A percentile compares a stretch with the other conserved stretches of the same genome.
Conservation (phyloP, 2,797 vertebrate species). For the Hephaestus fuliginosus region DNA sequence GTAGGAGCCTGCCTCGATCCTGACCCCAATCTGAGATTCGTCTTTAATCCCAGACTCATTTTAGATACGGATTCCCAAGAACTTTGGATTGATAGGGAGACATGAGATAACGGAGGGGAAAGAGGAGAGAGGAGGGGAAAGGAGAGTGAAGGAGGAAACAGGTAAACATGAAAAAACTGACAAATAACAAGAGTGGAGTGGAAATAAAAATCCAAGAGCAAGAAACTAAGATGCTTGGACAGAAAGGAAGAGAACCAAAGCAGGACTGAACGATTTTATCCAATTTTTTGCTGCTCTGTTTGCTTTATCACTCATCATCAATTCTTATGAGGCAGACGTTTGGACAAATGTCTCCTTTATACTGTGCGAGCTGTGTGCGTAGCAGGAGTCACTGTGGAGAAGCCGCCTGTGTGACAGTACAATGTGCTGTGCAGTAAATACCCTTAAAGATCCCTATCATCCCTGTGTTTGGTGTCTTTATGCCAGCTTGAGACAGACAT, state of each 20-base stretch:
- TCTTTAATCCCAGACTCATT: constrained; percentile 28
- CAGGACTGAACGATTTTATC: background rate
- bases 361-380: background rate
- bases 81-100: background rate
- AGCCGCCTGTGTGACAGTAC: constrained; percentile 7
- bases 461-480: constrained; percentile 45
- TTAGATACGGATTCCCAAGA: background rate
- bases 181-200: background rate
- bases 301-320: constrained; percentile 5
- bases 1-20: constrained; percentile 1
- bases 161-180: background rate
- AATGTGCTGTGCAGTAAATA: constrained; percentile 44
- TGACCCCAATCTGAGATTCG: constrained; percentile 8
- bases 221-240: background rate
- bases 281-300: background rate
- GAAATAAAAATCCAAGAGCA: background rate
- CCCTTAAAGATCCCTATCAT: constrained; percentile 47
- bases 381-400: background rate
- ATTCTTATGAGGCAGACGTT: background rate
- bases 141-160: background rate
- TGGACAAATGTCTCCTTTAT: constrained; percentile 17
- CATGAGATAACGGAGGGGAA: background rate
- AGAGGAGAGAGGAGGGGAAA: background rate
- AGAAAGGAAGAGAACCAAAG: background rate
- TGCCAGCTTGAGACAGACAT: constrained; percentile 28